Conservation (phyloP, 1,140 invertebrate species). For the Periplaneta americana region DNA sequence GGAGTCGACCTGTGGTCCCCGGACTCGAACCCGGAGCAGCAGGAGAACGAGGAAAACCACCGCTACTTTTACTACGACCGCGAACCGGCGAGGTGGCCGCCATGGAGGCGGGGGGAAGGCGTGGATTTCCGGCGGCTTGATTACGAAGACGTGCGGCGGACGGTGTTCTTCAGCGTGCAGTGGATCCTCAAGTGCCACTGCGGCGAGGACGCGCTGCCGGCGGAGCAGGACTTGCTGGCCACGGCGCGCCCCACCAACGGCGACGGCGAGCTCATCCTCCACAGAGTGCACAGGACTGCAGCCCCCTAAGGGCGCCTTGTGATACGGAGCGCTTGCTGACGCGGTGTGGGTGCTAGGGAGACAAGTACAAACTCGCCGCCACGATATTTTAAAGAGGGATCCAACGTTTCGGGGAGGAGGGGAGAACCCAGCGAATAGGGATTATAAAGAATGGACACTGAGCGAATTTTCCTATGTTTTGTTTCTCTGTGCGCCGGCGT, state of each 20-base stretch:
- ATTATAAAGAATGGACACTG: too few species aligned
- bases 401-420: too few species aligned
- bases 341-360: background rate
- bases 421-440: too few species aligned
- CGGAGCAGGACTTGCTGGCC: background rate
- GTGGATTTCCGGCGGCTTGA: background rate
- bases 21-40: background rate
- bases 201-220: too few species aligned
- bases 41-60: background rate
- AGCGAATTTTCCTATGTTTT: too few species aligned
- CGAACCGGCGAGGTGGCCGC: background rate
- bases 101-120: background rate
- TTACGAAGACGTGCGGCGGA: background rate
- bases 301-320: constrained; percentile 4
- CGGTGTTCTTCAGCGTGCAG: constrained; percentile 18
- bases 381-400: too few species aligned
- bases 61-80: background rate
- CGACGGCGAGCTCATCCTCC: constrained; percentile 16
- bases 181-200: constrained; percentile 25
- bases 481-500: too few species aligned
- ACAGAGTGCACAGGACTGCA: constrained; percentile 17
- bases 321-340: background rate
- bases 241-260: background rate
- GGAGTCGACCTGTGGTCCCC: constrained; percentile 6
- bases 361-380: too few species aligned